These are phyloP conservation scores for Arrhamphus sclerolepis DNA, from an alignment of 2,797 vertebrate species.

Conservation along the genomic window DNA sequence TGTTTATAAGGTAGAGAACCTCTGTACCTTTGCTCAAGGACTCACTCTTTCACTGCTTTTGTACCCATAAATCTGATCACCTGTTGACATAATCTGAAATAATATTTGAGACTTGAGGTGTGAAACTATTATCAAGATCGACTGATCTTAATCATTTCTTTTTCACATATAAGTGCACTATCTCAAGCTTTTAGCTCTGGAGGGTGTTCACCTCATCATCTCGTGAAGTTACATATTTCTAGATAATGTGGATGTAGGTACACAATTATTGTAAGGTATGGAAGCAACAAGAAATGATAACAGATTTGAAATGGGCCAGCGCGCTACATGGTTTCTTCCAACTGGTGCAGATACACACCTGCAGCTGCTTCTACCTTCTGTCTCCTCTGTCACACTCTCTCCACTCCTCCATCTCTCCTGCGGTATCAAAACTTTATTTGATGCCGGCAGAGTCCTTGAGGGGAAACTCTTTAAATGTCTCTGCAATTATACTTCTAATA, in stretches of 20 bases:
- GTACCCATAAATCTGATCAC: too few species aligned
- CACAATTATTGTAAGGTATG: background rate
- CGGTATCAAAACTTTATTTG: slow-evolving; percentile 95
- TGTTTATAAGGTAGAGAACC: too few species aligned
- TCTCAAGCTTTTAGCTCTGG: background rate
- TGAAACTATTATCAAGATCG: too few species aligned
- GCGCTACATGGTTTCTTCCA: too few species aligned
- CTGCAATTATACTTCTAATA: slow-evolving; percentile 99
- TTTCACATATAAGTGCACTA: background rate
- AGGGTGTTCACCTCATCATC: background rate
- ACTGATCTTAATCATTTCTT: too few species aligned
- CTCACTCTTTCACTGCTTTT: too few species aligned
- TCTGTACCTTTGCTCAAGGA: too few species aligned
- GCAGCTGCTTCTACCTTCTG: slow-evolving; percentile 3
- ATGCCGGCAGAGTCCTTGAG: slow-evolving; percentile 92
- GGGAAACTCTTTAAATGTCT: slow-evolving; percentile 95
- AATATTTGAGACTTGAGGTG: too few species aligned
- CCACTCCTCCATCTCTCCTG: slow-evolving; percentile 45
- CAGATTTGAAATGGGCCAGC: too few species aligned
- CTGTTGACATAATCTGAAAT: too few species aligned
- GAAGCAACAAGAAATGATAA: too few species aligned
- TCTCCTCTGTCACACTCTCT: slow-evolving; percentile 37
- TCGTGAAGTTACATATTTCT: background rate
- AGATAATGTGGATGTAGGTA: background rate
- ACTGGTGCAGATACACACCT: slow-evolving; percentile 1